phyloP scores from a whole-genome alignment of 53 echinoderm and acorn worm species.

The Henricia sp. region DNA sequence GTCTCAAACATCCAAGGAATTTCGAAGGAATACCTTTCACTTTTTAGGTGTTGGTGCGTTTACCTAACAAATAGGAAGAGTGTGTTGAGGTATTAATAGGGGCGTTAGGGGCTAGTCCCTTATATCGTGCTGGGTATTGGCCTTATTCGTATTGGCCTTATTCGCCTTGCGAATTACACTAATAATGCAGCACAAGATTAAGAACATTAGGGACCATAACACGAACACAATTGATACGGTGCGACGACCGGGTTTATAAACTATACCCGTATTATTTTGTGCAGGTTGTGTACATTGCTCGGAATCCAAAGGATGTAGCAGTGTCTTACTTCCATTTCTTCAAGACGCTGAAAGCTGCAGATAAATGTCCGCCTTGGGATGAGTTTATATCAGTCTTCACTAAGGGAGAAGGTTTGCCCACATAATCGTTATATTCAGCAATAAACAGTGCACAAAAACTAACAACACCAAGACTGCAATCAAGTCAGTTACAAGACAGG shows the following conservation, averaged over 20 bases:
- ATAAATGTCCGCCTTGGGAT: background rate
- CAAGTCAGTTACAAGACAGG: too few species aligned
- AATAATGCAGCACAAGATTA: background rate
- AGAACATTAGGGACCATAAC: background rate
- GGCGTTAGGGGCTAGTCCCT: too few species aligned
- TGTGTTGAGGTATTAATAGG: too few species aligned
- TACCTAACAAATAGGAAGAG: too few species aligned
- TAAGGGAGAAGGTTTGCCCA: background rate
- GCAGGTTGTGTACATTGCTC: constrained; percentile 6
- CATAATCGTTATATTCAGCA: background rate
- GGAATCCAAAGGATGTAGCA: background rate
- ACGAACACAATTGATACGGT: background rate
- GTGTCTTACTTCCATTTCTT: background rate
- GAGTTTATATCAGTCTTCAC: background rate
- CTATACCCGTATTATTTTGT: background rate
- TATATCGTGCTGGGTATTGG: background rate
- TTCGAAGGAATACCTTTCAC: too few species aligned
- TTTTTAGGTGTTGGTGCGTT: too few species aligned
- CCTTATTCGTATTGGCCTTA: background rate
- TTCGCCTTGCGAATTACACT: background rate
- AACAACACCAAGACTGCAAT: too few species aligned
- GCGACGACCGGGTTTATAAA: background rate
- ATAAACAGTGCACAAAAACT: background rate
- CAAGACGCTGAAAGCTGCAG: background rate
- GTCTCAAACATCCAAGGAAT: background rate